Percentiles rank a stretch among this genome's conserved stretches.
Conservation (phyloP, 2,113 vertebrate genomes). For the Archocentrus centrarchus region DNA sequence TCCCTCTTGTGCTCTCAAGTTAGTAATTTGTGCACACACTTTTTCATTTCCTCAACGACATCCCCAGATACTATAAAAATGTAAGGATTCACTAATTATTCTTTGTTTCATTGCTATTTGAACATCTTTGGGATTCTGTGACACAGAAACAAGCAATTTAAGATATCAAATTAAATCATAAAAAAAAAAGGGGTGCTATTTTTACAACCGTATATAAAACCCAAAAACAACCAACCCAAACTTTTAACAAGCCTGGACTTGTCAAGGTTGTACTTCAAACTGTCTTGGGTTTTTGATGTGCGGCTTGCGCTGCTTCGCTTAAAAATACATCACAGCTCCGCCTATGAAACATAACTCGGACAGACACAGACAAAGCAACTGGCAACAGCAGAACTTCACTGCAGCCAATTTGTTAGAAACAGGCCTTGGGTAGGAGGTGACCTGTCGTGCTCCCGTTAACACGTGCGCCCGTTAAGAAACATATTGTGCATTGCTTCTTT, state of each 20-base stretch:
- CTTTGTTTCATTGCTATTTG: neutral
- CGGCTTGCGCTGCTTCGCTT: constrained; percentile 10
- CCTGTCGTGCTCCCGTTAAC: constrained; percentile 47
- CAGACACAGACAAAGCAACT: constrained; percentile 36
- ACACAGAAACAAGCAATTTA: neutral
- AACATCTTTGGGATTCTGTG: neutral
- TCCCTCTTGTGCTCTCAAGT: neutral
- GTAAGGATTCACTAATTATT: neutral
- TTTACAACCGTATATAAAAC: neutral
- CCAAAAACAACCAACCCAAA: constrained; percentile 8
- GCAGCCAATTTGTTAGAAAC: constrained; percentile 45
- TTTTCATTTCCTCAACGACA: neutral
- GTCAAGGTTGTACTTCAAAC: constrained; percentile 24
- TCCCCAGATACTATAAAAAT: neutral
- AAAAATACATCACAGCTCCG: constrained; percentile 51
- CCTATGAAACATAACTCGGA: constrained; percentile 13
- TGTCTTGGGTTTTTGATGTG: constrained; percentile 20
- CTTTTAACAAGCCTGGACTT: constrained; percentile 20
- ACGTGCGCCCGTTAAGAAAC: constrained; percentile 21
- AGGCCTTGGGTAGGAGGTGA: constrained; percentile 47
- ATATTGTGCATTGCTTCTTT: neutral
- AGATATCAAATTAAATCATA: neutral
- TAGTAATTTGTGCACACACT: neutral
- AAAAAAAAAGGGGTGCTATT: neutral
- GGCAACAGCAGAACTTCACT: constrained; percentile 24